These are phyloP conservation scores for Lichenostomus cassidix DNA, from an alignment of 2,113 vertebrate species.

Conservation along the genomic window DNA sequence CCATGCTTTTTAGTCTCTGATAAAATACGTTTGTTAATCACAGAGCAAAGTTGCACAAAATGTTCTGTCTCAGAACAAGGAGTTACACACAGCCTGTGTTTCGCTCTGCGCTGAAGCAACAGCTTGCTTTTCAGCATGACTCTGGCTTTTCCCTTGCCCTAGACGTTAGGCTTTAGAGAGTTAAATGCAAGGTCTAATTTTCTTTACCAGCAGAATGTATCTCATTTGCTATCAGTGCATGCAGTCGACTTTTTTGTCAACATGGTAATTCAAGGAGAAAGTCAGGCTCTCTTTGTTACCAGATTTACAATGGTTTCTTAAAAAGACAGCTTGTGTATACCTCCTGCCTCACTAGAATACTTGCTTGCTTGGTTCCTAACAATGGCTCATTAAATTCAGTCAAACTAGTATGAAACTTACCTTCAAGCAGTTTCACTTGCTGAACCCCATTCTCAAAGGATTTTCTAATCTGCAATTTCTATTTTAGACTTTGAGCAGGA, in stretches of 20 bases:
- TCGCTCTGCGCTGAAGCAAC: constrained; percentile 1
- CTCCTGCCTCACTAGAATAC: constrained; percentile 66
- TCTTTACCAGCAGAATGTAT: constrained; percentile 66
- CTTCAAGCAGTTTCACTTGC: constrained; percentile 75
- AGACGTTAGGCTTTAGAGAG: constrained; percentile 52
- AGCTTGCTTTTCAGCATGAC: constrained; percentile 69
- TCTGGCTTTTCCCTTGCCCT: constrained; percentile 49
- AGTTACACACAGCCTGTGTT: constrained; percentile 7
- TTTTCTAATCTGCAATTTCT: constrained; percentile 78
- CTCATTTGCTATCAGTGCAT: constrained; percentile 69
- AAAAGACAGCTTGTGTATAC: constrained; percentile 68
- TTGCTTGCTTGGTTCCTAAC: constrained; percentile 71
- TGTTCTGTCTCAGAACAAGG: constrained; percentile 54
- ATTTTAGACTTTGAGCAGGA: constrained; percentile 69
- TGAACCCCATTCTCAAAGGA: constrained; percentile 73
- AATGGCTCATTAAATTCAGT: constrained; percentile 79
- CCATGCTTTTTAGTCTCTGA: not conserved
- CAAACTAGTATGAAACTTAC: constrained; percentile 78
- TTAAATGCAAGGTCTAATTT: constrained; percentile 72
- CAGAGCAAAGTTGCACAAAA: constrained; percentile 59
- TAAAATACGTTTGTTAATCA: constrained; percentile 47
- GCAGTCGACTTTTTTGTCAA: constrained; percentile 65
- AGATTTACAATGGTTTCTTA: constrained; percentile 70
- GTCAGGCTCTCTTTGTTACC: constrained; percentile 67
- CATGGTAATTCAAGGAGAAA: constrained; percentile 73